These are phyloP conservation scores for Liodrosophila aerea DNA, from an alignment of 2,888 invertebrate genomes.

Conservation along the genomic window DNA sequence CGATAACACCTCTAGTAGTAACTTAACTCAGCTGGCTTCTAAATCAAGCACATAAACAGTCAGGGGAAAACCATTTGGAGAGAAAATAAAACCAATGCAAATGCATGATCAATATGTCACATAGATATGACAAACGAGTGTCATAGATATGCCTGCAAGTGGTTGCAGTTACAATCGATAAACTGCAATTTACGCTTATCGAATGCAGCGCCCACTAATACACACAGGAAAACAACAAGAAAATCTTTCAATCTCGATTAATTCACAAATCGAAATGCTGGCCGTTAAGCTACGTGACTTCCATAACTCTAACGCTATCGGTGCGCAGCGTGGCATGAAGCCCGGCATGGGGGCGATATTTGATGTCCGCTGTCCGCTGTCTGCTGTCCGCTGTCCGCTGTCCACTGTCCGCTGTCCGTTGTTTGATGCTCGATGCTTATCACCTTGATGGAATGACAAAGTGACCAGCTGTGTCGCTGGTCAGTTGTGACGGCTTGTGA, in stretches of 20 bases:
- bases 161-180: constrained; percentile 48
- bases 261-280: not conserved
- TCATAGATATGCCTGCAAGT: constrained; percentile 29
- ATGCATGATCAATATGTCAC: constrained; percentile 15
- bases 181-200: constrained; percentile 66
- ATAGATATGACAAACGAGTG: constrained; percentile 21
- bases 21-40: not conserved
- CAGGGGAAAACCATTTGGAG: constrained; percentile 28
- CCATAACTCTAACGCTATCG: constrained; percentile 25
- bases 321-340: not conserved
- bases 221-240: too few species aligned
- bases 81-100: not conserved
- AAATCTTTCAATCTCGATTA: too few species aligned
- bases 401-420: too few species aligned
- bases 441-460: constrained; percentile 69
- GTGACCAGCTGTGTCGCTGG: constrained; percentile 29
- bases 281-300: constrained; percentile 26
- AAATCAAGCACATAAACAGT: constrained; percentile 16
- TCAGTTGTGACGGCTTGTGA: constrained; percentile 14
- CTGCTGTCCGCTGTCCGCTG: too few species aligned
- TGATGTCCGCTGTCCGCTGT: too few species aligned
- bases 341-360: constrained; percentile 42
- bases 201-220: constrained; percentile 1
- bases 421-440: constrained; percentile 51
- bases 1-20: not conserved